These are phyloP conservation scores for Ochropleura leucogaster DNA, from an alignment of 2,888 invertebrate species.

Conservation along the genomic window DNA sequence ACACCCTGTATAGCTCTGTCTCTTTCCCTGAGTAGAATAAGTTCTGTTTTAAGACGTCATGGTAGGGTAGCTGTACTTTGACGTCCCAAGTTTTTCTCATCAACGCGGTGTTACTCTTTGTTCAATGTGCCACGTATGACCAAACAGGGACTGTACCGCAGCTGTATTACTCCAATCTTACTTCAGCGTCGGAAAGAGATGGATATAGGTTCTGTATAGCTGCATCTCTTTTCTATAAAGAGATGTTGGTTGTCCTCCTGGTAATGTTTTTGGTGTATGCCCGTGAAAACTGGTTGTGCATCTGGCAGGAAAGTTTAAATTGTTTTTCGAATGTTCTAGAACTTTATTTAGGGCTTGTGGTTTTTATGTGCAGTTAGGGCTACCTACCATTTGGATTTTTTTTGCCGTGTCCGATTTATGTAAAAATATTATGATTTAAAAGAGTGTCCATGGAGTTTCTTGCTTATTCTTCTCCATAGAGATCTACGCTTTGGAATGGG, in stretches of 20 bases:
- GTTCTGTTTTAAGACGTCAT: no score
- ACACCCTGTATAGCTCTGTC: no score
- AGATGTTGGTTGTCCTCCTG: background rate
- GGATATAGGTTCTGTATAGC: background rate
- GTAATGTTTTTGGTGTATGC: slow-evolving; percentile 9
- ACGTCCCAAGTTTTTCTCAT: slow-evolving; percentile 66
- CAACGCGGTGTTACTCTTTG: slow-evolving; percentile 32
- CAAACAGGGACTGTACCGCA: slow-evolving; percentile 30
- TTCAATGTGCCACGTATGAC: slow-evolving; percentile 54
- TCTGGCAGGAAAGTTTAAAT: slow-evolving; percentile 21
- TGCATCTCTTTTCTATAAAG: background rate
- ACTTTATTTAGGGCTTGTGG: background rate
- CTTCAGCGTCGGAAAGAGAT: background rate
- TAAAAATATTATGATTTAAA: no score
- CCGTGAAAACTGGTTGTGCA: slow-evolving; percentile 24
- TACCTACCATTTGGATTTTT: background rate
- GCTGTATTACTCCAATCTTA: background rate
- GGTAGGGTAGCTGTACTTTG: no score
- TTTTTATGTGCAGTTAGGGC: background rate
- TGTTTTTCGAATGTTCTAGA: slow-evolving; percentile 26
- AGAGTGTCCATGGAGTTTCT: no score
- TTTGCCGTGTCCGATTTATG: background rate
- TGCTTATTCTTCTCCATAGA: no score
- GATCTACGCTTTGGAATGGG: no score
- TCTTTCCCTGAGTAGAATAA: no score